Base-by-base conservation (phyloP, 2,888 invertebrate species). In the Tenthredo livida region DNA sequence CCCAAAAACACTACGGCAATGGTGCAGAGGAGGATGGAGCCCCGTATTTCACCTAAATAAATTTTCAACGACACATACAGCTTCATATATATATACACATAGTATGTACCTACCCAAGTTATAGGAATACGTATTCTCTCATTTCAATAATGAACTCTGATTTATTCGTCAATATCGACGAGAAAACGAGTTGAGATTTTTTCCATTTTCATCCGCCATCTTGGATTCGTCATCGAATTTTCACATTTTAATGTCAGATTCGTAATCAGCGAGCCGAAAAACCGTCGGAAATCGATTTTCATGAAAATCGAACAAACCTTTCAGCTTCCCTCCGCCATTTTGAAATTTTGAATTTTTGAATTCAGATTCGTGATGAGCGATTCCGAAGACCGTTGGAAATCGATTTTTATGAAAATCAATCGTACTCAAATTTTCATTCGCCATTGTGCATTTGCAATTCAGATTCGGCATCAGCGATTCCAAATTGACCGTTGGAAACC, bases 1-100 rank as follows among this genome's bases (percentile, higher is more conserved):
- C 21, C 73, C 73, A 73, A 73, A 73, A 73, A 73, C 73, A 73
- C 73, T 33, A 33, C 33, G 67, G 33, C 25, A 67, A 67, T 67
- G 67, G 33, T 25, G 67, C 33, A 61, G 61, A 61, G 61, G 67
- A 67, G 67, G 67, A 67, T 33, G 67, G 33, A 67, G 33, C 67
- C 67, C 33, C 33, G 67, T 67, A 67, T 67, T 67, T 67, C 33
- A 67, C 29, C 25, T 67, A 33, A 29, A 67, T 17, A 29, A 33
- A 67, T 33, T 33, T 67, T 17, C 33, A 67, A 67, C 67, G 25
- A 25, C 61, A 61, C 17, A 25, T 17, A 29, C 25, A 29, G 10
- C 29, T 43, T 3, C 15, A 33, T 9, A 29, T 29, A 15, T 10
- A 10, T 5, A 10, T 33, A 7, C 33, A 12, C 12, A 65, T 12